A percentile compares a stretch with the other conserved stretches of the same genome.
phyloP scores from a whole-genome alignment of 2,113 vertebrate species.

The Caracal caracal region DNA sequence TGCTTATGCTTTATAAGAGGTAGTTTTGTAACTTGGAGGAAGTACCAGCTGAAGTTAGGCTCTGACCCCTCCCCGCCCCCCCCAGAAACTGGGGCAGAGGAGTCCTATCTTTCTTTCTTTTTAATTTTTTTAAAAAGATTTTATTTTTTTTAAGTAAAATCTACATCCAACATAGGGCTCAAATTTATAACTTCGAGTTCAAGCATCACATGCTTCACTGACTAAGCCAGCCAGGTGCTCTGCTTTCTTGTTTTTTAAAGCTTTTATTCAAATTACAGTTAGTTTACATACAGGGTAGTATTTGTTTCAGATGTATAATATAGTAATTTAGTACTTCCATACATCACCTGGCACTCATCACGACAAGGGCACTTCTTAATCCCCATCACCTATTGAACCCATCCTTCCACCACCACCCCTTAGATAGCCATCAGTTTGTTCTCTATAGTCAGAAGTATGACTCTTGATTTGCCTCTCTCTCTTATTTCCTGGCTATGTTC shows the following conservation, averaged over 20 bases:
- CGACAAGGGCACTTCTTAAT: not conserved
- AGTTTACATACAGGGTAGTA: not conserved
- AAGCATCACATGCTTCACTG: not conserved
- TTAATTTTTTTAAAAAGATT: not conserved
- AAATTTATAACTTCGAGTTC: not conserved
- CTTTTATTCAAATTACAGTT: not conserved
- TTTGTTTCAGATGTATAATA: not conserved
- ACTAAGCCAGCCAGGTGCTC: not conserved
- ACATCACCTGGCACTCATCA: not conserved
- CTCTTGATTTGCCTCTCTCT: not conserved
- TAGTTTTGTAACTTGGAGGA: not conserved
- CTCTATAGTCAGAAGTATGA: not conserved
- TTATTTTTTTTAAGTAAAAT: not conserved
- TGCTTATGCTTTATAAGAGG: not conserved
- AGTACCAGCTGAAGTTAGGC: not conserved
- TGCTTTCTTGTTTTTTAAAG: not conserved
- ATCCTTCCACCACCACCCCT: not conserved
- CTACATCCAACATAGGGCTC: not conserved
- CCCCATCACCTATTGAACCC: not conserved
- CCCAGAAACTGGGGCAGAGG: not conserved
- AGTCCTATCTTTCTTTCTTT: not conserved
- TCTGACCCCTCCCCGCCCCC: not conserved
- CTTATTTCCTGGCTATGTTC: not conserved
- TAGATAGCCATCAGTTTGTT: not conserved
- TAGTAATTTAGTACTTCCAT: not conserved